These are phyloP conservation scores for Holacanthella duospinosa DNA, from an alignment of 2,888 invertebrate species.

Conservation along the genomic window DNA sequence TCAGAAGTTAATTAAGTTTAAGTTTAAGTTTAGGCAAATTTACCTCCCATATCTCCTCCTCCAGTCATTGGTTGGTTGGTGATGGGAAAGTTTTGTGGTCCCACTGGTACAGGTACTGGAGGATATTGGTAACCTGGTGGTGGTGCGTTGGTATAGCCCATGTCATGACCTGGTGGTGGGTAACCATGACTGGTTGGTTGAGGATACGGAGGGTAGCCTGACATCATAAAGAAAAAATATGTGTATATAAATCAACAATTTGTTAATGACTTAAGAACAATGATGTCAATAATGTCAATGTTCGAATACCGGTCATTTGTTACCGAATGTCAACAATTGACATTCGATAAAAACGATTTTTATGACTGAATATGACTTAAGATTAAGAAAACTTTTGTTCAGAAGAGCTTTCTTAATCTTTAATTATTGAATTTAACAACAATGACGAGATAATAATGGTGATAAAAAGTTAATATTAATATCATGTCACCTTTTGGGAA, in stretches of 20 bases:
- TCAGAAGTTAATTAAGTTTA: background rate
- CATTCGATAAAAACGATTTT: background rate
- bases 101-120: background rate
- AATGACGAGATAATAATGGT: too few relatives aligned
- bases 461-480: too few relatives aligned
- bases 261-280: background rate
- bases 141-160: background rate
- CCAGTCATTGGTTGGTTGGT: background rate
- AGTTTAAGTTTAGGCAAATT: too few relatives aligned
- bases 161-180: background rate
- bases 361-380: background rate
- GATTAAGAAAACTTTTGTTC: too few relatives aligned
- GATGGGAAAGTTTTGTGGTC: background rate
- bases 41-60: background rate
- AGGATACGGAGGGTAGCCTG: background rate
- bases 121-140: constrained; percentile 1
- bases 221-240: background rate
- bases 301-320: too few relatives aligned
- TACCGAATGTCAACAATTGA: background rate
- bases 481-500: too few relatives aligned
- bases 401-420: too few relatives aligned
- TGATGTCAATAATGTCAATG: too few relatives aligned
- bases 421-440: too few relatives aligned
- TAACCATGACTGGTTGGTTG: background rate
- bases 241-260: background rate